Evolutionary conservation across 2,888 invertebrate genomes (phyloP).

Genomic region (Coenonympha arcania): DNA sequence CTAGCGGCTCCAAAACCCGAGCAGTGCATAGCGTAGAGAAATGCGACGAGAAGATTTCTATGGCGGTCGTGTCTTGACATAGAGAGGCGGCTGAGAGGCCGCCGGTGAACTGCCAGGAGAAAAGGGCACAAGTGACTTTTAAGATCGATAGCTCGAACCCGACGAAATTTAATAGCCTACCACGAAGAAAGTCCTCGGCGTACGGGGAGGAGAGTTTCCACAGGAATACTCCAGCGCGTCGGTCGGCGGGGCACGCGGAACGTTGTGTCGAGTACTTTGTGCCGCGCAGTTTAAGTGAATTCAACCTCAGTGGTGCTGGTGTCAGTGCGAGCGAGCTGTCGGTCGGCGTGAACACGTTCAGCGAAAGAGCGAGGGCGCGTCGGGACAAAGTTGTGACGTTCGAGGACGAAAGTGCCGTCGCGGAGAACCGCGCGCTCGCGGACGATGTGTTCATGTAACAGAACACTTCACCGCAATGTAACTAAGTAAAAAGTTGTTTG

Average conservation of each 20-base stretch:
- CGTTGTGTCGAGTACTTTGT: constrained; percentile 86
- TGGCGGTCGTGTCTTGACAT: constrained; percentile 75
- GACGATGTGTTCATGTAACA: constrained; percentile 89
- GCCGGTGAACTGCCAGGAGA: constrained; percentile 46
- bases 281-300: constrained; percentile 87
- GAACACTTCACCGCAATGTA: constrained; percentile 3
- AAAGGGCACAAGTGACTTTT: constrained; percentile 53
- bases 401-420: constrained; percentile 34
- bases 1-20: constrained; percentile 43
- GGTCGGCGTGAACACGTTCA: constrained; percentile 27
- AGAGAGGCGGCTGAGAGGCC: constrained; percentile 55
- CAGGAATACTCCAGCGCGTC: constrained; percentile 78
- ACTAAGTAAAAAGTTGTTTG: constrained; percentile 22
- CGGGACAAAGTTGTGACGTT: constrained; percentile 35
- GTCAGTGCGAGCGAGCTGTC: constrained; percentile 56
- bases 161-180: constrained; percentile 74
- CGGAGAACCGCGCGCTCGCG: constrained; percentile 55
- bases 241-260: constrained; percentile 72
- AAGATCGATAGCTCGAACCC: constrained; percentile 57
- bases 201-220: constrained; percentile 72
- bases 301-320: constrained; percentile 80
- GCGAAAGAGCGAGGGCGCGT: constrained; percentile 26
- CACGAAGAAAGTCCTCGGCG: constrained; percentile 60
- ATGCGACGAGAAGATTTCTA: constrained; percentile 67
- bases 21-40: constrained; percentile 64